Base-by-base conservation (phyloP, 2,888 invertebrate species). In the Orchesellides sinensis region DNA sequence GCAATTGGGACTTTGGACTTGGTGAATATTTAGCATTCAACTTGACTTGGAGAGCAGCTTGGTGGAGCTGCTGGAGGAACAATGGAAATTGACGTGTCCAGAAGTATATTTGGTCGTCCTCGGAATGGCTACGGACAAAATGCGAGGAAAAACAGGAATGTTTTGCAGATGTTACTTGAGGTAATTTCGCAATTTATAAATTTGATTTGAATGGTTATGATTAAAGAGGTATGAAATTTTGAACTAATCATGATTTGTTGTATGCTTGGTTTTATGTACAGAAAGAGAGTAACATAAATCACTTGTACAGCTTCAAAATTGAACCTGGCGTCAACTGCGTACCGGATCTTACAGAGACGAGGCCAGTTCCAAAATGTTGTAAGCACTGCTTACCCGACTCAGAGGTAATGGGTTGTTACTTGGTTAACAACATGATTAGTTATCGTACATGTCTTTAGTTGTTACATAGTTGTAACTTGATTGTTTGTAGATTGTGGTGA, bases 351-450 rank as follows among this genome's bases (percentile, higher is more conserved):
- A 19, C 23, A 5, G 75, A 70, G 6, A 49, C 69, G 0, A 19
- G 84, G 19, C 69, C 65, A 5, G 19, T 80, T n/a, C 65, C 80
- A 25, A 66, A 21, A 49, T 66, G 75, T 25, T 84, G 84, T 19
- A 17, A 35, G 23, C 32, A 35, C 8, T 84, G 84, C 40, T 19
- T 81, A 23, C 47, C 70, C 12, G 56, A 81, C 14, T 45, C 68
- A 2, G 70, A 52, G 12, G 83, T 80, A 79, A n/a, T n/a, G 40
- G 45, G 69, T 47, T 59, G 35, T 19, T 63, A 10, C 2, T 8
- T 59, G 10, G 10, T n/a, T 56, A 14, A 56, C 27, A 14, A 32
- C 32, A 56, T 4, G 17, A 54, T 29, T 27, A 12, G 1, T 29
- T 29, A 17, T 59, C 2, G 54, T n/a, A n/a, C n/a, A n/a, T n/a